Base-by-base conservation (phyloP, 1,140 invertebrate species). In the Zaprionus capensis region DNA sequence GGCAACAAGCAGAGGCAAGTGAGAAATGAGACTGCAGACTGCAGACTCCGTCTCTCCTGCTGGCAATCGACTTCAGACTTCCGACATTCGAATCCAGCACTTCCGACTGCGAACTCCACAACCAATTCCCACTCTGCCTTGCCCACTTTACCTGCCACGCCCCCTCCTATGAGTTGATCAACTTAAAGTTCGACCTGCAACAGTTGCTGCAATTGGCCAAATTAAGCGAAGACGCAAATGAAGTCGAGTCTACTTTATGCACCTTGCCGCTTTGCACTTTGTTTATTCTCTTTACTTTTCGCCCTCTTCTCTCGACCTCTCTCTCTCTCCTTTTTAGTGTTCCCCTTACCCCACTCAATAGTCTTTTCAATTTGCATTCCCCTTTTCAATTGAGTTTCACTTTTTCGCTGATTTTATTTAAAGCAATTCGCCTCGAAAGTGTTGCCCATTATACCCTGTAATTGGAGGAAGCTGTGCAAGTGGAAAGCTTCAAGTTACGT, bases 301-400 rank as follows among this genome's bases (percentile, higher is more conserved):
- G 9, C 11, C 4, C 26, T 36, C 15, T 22, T n/a, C 5, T 28
- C 6, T 62, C 12, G 0, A 1, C 3, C 17, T 28, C 2, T 6
- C 11, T 12, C 5, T n/a, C 17, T 11, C n/a, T 62, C 36, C 7
- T 22, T 12, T 26, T 6, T 24, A 4, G 20, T 22, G 15, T 34
- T 55, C 14, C 17, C 22, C 20, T n/a, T 49, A 17, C 12, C 44
- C 6, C 20, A 15, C 67, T 65, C 34, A 55, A 66, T 55, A 74
- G 66, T 62, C 63, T 53, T 68, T 83, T 82, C 80, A 83, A 80
- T 83, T 84, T 81, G 74, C 70, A n/a, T 17, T 17, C 17, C 36
- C 17, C 55, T 44, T 78, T 66, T 56, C 64, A 73, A 81, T 68
- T 71, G 51, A 62, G 64, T 76, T 82, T 76, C 66, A 79, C 71